These are phyloP conservation scores for Poecilia velifera DNA, from an alignment of 2,797 vertebrate species.

Conservation along the genomic window DNA sequence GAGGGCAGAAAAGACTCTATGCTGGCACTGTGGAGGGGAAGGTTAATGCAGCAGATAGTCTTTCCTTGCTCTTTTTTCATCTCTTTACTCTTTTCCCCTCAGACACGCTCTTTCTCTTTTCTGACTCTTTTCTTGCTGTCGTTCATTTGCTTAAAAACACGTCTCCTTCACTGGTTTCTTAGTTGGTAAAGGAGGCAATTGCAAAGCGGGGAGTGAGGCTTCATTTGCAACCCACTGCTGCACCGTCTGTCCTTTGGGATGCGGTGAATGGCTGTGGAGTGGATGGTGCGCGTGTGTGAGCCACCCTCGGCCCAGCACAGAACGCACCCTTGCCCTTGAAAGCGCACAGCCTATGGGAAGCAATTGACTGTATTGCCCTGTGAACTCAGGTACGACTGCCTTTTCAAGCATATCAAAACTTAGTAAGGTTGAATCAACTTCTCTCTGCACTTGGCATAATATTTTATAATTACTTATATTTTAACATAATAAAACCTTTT, in stretches of 20 bases:
- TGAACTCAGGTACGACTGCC: slow-evolving; percentile 65
- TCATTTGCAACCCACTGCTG: slow-evolving; percentile 24
- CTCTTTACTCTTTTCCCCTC: slow-evolving; percentile 61
- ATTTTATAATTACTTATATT: slow-evolving; percentile 3
- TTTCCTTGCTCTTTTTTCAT: slow-evolving; percentile 86
- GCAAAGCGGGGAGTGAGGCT: slow-evolving; percentile 27
- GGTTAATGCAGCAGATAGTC: slow-evolving; percentile 98
- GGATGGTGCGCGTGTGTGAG: slow-evolving; percentile 35
- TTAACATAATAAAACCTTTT: not conserved
- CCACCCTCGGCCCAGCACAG: slow-evolving; percentile 28
- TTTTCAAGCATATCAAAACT: slow-evolving; percentile 64
- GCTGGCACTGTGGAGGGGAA: slow-evolving; percentile 85
- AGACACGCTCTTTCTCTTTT: slow-evolving; percentile 48
- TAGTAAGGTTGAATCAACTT: slow-evolving; percentile 29
- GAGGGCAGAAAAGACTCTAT: slow-evolving; percentile 93
- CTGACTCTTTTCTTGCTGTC: slow-evolving; percentile 35
- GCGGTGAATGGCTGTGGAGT: slow-evolving; percentile 35
- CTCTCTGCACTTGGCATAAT: slow-evolving; percentile 8
- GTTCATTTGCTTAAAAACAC: slow-evolving; percentile 31
- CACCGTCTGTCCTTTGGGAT: slow-evolving; percentile 57
- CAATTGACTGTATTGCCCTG: slow-evolving; percentile 75
- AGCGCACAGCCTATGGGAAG: slow-evolving; percentile 67
- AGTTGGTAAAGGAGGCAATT: slow-evolving; percentile 12
- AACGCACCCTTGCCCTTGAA: slow-evolving; percentile 64
- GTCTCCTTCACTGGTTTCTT: slow-evolving; percentile 13